phyloP scores from a whole-genome alignment of 1,140 invertebrate species.

The Rhopalosiphum padi region DNA sequence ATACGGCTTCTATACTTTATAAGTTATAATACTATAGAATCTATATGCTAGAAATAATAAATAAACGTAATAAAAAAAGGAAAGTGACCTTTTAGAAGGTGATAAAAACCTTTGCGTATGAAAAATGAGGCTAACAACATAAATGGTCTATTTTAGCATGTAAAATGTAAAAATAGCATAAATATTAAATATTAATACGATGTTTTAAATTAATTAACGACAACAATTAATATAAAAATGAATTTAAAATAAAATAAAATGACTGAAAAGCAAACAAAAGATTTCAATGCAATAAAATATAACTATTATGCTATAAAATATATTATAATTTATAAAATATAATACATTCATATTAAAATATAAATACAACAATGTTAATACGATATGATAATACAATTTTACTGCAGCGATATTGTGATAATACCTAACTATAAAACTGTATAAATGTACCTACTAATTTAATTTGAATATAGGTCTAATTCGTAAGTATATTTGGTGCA shows the following conservation, averaged over 20 bases:
- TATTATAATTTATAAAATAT: not conserved
- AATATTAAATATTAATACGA: not conserved
- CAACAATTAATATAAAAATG: not conserved
- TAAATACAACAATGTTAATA: not conserved
- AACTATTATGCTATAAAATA: not conserved
- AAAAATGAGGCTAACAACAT: not conserved
- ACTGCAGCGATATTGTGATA: too few species aligned
- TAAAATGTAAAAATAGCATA: not conserved
- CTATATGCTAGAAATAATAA: not conserved
- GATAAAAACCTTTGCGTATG: not conserved
- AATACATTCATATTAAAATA: too few species aligned
- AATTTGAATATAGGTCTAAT: not conserved
- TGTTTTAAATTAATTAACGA: not conserved
- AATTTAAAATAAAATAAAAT: not conserved
- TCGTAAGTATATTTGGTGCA: not conserved
- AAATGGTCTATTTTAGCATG: not conserved
- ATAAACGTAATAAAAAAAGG: not conserved
- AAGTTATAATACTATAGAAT: not conserved
- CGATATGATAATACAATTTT: not conserved
- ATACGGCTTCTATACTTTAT: slow-evolving; percentile 14
- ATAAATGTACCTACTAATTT: too few species aligned
- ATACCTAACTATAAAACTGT: not conserved
- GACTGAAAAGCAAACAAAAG: not conserved
- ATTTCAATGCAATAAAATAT: not conserved
- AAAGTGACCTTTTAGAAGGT: slow-evolving; percentile 8